phyloP scores from a whole-genome alignment of 2,797 vertebrate genomes.

The Microcaecilia unicolor region DNA sequence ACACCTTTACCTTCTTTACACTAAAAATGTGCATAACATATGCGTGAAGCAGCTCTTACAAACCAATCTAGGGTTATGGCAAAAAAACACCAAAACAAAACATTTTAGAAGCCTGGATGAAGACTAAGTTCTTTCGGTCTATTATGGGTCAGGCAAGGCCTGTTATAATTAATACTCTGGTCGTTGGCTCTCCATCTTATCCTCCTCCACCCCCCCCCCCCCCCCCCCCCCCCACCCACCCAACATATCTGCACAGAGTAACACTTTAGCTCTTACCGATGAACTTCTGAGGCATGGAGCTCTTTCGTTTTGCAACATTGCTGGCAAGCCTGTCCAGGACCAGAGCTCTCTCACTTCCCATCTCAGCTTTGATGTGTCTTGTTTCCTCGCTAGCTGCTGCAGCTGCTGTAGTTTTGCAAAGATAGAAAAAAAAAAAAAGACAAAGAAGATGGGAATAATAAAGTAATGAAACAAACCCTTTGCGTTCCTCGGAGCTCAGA shows the following conservation, averaged over 20 bases:
- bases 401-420: constrained; percentile 30
- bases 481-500: constrained; percentile 8
- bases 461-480: constrained; percentile 11
- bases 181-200: constrained; percentile 14
- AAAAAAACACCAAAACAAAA: neutral
- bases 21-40: no score
- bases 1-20: no score
- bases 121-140: constrained; percentile 5
- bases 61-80: no score
- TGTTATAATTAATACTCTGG: constrained; percentile 16
- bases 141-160: constrained; percentile 9
- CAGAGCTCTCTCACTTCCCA: constrained; percentile 81
- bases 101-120: neutral
- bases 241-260: constrained; percentile 24
- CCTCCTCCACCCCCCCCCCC: no score
- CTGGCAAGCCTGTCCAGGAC: constrained; percentile 88
- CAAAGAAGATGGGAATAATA: neutral
- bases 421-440: constrained; percentile 17
- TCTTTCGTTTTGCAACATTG: constrained; percentile 92
- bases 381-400: constrained; percentile 58
- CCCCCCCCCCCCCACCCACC: no score
- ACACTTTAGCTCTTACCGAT: constrained; percentile 71
- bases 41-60: no score
- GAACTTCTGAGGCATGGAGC: constrained; percentile 93
- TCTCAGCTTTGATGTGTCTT: constrained; percentile 67